Evolutionary conservation across 2,113 vertebrate genomes (phyloP).

Genomic region (Eretmochelys imbricata): DNA sequence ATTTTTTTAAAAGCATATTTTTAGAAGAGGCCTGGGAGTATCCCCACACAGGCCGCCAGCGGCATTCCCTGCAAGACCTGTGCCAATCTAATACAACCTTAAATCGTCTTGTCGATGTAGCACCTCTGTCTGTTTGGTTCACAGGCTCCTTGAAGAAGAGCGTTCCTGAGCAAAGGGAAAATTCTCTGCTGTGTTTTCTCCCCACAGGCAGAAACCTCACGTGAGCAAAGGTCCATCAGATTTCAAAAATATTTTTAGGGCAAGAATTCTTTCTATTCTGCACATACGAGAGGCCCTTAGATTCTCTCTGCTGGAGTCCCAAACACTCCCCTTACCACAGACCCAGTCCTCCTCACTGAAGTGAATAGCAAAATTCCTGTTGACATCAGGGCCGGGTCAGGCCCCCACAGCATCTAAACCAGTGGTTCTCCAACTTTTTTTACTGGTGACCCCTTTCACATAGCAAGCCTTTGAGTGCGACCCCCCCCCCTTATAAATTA

Average conservation of each 20-base stretch:
- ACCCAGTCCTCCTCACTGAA: neutral
- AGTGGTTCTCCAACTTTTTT: too few relatives aligned
- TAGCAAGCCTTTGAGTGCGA: too few relatives aligned
- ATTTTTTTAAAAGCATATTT: neutral
- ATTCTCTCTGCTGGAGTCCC: neutral
- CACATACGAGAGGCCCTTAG: neutral
- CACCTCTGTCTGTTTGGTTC: neutral
- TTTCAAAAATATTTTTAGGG: neutral
- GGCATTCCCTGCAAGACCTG: neutral
- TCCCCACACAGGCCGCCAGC: too few relatives aligned
- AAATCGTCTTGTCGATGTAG: neutral
- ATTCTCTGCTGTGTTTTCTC: neutral
- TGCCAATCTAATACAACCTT: neutral
- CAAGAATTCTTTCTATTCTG: neutral
- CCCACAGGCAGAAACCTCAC: neutral
- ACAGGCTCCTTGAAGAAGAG: neutral
- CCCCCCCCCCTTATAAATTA: too few relatives aligned
- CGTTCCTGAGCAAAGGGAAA: neutral
- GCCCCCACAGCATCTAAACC: too few relatives aligned
- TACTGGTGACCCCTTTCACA: too few relatives aligned
- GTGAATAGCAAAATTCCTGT: neutral
- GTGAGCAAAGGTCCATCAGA: too few relatives aligned
- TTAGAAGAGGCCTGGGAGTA: neutral
- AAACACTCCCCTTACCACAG: neutral
- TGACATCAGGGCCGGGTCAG: neutral